A percentile compares a stretch with the other conserved stretches of the same genome.
phyloP scores from a whole-genome alignment of 1,140 invertebrate genomes.

The Vollenhovia emeryi region DNA sequence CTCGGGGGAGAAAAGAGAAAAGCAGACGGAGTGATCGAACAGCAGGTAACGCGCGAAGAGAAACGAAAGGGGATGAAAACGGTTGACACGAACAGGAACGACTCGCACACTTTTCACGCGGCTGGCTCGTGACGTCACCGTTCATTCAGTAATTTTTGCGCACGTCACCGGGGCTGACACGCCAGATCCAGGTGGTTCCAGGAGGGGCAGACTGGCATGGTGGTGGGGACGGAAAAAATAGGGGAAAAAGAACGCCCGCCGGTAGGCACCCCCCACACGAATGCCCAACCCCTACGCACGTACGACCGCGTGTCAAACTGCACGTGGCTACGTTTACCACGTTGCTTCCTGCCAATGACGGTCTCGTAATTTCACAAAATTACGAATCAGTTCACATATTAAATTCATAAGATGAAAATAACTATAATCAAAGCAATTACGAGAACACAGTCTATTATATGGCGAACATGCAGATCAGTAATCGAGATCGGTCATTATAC shows the following conservation, averaged over 20 bases:
- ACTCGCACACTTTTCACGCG: constrained; percentile 77
- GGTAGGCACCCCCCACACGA: constrained; percentile 74
- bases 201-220: constrained; percentile 66
- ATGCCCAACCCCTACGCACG: constrained; percentile 79
- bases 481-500: not conserved
- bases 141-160: constrained; percentile 86
- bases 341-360: constrained; percentile 65
- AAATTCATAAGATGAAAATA: not conserved
- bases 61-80: constrained; percentile 44
- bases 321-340: constrained; percentile 79
- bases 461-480: not conserved
- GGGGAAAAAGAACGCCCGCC: constrained; percentile 83
- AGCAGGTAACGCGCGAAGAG: constrained; percentile 7
- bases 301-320: constrained; percentile 84
- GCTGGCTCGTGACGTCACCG: constrained; percentile 82
- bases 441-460: not conserved
- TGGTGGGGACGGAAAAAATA: constrained; percentile 84
- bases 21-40: not conserved
- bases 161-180: constrained; percentile 83
- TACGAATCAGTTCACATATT: not conserved
- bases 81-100: constrained; percentile 70
- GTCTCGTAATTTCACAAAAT: constrained; percentile 1
- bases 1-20: not conserved
- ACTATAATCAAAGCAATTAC: not conserved
- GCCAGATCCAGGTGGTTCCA: constrained; percentile 78